Conservation (phyloP, 2,888 invertebrate species). For the Cataglyphis cursor region DNA sequence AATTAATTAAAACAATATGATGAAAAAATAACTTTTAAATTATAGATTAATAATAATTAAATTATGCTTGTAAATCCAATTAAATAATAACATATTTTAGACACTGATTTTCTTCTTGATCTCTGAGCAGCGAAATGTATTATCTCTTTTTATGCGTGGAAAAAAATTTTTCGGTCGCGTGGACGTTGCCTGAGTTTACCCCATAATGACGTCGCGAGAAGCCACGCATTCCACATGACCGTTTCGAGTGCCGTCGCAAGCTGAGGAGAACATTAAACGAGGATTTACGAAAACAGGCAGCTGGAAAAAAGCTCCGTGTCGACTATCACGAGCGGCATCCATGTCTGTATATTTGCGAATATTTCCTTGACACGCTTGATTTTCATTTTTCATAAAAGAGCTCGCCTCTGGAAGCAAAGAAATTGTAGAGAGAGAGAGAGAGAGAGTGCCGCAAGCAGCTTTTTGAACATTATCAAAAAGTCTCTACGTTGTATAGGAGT, state of each 20-base stretch:
- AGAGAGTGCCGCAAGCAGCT: constrained; percentile 11
- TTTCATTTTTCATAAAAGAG: constrained; percentile 50
- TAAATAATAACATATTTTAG: not conserved
- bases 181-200: constrained; percentile 37
- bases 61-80: not conserved
- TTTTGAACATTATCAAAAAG: constrained; percentile 18
- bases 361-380: constrained; percentile 41
- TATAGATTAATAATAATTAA: not conserved
- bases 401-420: constrained; percentile 8
- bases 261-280: constrained; percentile 52
- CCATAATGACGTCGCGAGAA: constrained; percentile 43
- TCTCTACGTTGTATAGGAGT: not conserved
- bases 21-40: not conserved
- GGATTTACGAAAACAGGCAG: constrained; percentile 53
- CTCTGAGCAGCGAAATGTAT: not conserved
- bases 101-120: not conserved
- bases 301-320: constrained; percentile 38
- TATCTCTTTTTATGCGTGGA: constrained; percentile 29
- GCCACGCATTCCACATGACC: constrained; percentile 38
- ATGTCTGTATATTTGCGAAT: constrained; percentile 41
- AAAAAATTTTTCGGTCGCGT: constrained; percentile 43
- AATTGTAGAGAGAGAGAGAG: not conserved
- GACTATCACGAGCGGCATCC: constrained; percentile 30
- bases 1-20: not conserved
- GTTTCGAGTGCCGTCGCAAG: constrained; percentile 36